Evolutionary conservation across 1,140 invertebrate genomes (phyloP), one percentile per base, ranked within the genome.

Genomic region (Heterodera carotae): DNA sequence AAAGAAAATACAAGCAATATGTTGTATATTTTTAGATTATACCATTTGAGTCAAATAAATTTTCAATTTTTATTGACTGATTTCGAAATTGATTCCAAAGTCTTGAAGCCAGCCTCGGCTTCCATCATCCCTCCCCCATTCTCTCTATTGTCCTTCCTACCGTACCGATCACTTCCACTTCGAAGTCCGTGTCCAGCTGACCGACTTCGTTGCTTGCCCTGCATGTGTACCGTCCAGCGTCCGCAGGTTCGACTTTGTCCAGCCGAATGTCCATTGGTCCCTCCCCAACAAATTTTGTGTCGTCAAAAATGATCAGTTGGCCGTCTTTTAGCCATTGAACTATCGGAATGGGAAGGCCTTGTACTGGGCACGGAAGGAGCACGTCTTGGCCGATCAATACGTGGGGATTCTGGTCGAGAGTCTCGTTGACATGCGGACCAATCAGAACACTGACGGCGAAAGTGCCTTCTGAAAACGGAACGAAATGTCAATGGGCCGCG

Each of bases 171-270:
- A 91, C 89, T 83, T 89, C 88, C 6, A 91, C 82, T 53, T 85
- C 76, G 83, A 89, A 90, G 18, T 89, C 88, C 48, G 89, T 88
- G 31, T 86, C 82, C 34, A 89, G 81, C 75, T 85, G 83, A 5
- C 90, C 90, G n/a, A 90, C 90, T 79, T 89, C 90, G 83, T 91
- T 91, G 8, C 83, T 80, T n/a, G 90, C 90, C 67, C 88, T 74
- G 83, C 91, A 91, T 7, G 88, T 90, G 80, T 90, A 91, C 29
- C 82, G 84, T 8, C 89, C 89, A 10, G 79, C 79, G 77, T 91
- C 88, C 53, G 80, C 83, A 1, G 88, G 81, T 5, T 84, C 70
- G 31, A 78, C 79, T n/a, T 27, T 22, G 25, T 29, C 56, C 27
- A 74, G 12, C 27, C 72, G 60, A 34, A 77, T 48, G 72, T 77